These are phyloP conservation scores for Xanthia togata DNA, from an alignment of 2,888 invertebrate genomes.

Conservation along the genomic window DNA sequence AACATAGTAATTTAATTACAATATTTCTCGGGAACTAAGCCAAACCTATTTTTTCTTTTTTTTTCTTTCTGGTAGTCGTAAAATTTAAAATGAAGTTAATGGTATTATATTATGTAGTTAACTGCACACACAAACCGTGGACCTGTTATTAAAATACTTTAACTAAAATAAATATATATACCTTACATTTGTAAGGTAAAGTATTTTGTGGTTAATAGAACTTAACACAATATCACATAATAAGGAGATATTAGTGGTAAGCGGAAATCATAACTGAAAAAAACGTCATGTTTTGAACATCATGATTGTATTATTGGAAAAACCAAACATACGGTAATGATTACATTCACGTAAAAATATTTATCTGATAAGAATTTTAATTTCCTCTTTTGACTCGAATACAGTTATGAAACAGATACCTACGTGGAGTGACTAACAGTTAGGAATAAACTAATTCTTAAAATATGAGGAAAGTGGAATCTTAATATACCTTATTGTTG, in stretches of 20 bases:
- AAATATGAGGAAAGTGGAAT: not conserved
- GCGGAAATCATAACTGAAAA: not conserved
- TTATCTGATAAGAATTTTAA: not conserved
- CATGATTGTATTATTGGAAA: not conserved
- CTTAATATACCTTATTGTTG: not conserved
- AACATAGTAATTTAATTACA: slow-evolving; percentile 53
- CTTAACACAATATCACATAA: not conserved
- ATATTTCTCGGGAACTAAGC: slow-evolving; percentile 35
- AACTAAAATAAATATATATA: too few species aligned
- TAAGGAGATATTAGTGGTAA: not conserved
- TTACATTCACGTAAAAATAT: slow-evolving; percentile 1
- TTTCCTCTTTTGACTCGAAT: not conserved
- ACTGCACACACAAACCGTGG: not conserved
- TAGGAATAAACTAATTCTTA: not conserved
- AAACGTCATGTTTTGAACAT: not conserved
- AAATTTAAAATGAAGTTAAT: slow-evolving; percentile 9
- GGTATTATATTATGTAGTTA: slow-evolving; percentile 1
- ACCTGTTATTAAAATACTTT: slow-evolving; percentile 21
- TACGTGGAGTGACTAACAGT: not conserved
- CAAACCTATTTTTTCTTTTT: slow-evolving; percentile 10
- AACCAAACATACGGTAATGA: not conserved
- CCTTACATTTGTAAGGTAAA: too few species aligned
- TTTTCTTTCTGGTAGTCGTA: slow-evolving; percentile 4
- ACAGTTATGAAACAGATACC: not conserved
- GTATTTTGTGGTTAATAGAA: too few species aligned